phyloP scores from a whole-genome alignment of 2,113 vertebrate species.

The Romanogobio albipinnatus region DNA sequence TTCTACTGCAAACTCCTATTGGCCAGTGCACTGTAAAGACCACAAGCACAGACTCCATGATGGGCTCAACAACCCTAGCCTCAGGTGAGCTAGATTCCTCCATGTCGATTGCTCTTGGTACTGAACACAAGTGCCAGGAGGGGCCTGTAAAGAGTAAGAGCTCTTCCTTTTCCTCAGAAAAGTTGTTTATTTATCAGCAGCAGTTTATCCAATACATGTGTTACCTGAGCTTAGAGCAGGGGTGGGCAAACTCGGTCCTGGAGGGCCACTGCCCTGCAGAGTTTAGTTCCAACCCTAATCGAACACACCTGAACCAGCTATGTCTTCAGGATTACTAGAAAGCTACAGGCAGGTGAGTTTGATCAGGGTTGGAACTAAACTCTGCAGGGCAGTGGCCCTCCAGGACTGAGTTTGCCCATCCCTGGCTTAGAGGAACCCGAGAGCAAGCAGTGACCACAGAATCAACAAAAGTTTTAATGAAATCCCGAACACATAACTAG shows the following conservation, averaged over 20 bases:
- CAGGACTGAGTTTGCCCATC: too few species aligned
- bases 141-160: constrained; percentile 52
- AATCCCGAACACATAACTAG: too few species aligned
- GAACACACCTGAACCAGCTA: too few species aligned
- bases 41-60: constrained; percentile 20
- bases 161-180: constrained; percentile 53
- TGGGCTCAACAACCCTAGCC: constrained; percentile 38
- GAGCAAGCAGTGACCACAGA: not conserved
- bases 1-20: constrained; percentile 61
- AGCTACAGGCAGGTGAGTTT: too few species aligned
- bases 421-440: constrained; percentile 48
- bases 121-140: constrained; percentile 44
- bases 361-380: too few species aligned
- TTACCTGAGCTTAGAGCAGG: constrained; percentile 49
- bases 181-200: constrained; percentile 46
- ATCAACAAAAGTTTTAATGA: not conserved
- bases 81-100: constrained; percentile 36
- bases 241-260: too few species aligned
- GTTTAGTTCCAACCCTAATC: too few species aligned
- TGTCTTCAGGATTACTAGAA: too few species aligned
- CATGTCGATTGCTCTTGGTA: constrained; percentile 8
- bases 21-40: constrained; percentile 44
- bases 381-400: too few species aligned
- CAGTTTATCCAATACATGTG: constrained; percentile 56
- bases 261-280: too few species aligned